Base-by-base conservation (phyloP, 2,113 vertebrate genomes). In the Rhynchopsitta pachyrhyncha region DNA sequence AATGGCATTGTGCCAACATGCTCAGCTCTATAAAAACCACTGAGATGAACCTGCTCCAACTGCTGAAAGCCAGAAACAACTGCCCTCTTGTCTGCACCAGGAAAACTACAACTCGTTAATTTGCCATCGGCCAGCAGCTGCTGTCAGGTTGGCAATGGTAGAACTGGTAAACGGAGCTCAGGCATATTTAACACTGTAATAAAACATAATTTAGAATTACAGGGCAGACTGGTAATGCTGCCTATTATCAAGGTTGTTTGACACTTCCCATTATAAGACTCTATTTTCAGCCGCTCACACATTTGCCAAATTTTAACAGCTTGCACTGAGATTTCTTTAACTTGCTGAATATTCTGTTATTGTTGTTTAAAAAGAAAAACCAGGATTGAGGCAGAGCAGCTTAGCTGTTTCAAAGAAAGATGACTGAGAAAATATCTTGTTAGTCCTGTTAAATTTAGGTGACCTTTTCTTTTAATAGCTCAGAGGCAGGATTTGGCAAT, bases 301-400 rank as follows among this genome's bases (percentile, higher is more conserved):
- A 53, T 97, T 93, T 96, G 95, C 92, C 96, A 96, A 50, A 90
- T 96, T 94, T 93, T 85, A 96, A 86, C 93, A 94, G 94, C 95
- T 95, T 95, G 75, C 52, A 46, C 39, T 57, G 85, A 95, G 82
- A 70, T 90, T 96, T 94, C 94, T 93, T 95, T 90, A 93, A 90
- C 64, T 86, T 90, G 73, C 82, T 93, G 91, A 73, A 85, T 92
- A 92, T 91, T 95, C 69, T 76, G 17, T 82, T 93, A 64, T 92
- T 93, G 53, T 94, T 92, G 66, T 92, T 89, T 84, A 11, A 84
- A 79, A 91, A 82, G 64, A 50, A 93, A 92, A 76, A 42, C 1
- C 53, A 88, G 49, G 44, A 41, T 60, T 96, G 94, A 95, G 44
- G 53, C 75, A 73, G 82, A 90, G 41, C 46, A 63, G 33, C 63